Evolutionary conservation across 2,888 invertebrate genomes (phyloP).

Genomic region (Drosophila eohydei): DNA sequence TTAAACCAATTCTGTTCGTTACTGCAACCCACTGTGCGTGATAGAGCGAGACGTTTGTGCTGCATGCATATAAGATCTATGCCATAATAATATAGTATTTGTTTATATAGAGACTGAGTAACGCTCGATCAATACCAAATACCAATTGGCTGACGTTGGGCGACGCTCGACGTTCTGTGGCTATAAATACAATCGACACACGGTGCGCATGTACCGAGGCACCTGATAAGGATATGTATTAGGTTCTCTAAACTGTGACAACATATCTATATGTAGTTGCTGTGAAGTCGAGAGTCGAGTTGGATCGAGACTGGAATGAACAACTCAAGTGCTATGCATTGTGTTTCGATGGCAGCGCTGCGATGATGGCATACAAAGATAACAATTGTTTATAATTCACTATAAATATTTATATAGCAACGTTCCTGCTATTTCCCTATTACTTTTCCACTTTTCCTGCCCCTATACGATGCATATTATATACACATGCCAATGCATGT

Average conservation of each 20-base stretch:
- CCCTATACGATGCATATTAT: neutral
- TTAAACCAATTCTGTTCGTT: neutral
- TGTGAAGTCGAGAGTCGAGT: slow-evolving; percentile 13
- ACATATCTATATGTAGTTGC: slow-evolving; percentile 11
- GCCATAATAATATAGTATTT: slow-evolving; percentile 8
- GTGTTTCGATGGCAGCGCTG: slow-evolving; percentile 45
- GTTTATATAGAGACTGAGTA: slow-evolving; percentile 21
- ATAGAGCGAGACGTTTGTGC: neutral
- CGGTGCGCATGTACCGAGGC: slow-evolving; percentile 7
- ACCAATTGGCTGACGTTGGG: slow-evolving; percentile 31
- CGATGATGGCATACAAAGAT: slow-evolving; percentile 62
- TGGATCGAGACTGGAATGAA: slow-evolving; percentile 34
- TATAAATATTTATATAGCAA: slow-evolving; percentile 63
- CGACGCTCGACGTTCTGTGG: slow-evolving; percentile 15
- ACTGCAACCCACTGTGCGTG: neutral
- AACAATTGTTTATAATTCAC: slow-evolving; percentile 62
- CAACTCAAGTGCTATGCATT: slow-evolving; percentile 33
- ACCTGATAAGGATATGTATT: slow-evolving; percentile 46
- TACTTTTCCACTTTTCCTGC: neutral
- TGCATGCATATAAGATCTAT: slow-evolving; percentile 8
- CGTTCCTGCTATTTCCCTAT: slow-evolving; percentile 22
- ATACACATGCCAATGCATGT: slow-evolving; percentile 35
- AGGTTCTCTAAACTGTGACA: slow-evolving; percentile 25
- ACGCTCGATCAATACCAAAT: slow-evolving; percentile 45
- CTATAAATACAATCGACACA: slow-evolving; percentile 15